phyloP scores from a whole-genome alignment of 2,888 invertebrate species.

The Andrena minutula region DNA sequence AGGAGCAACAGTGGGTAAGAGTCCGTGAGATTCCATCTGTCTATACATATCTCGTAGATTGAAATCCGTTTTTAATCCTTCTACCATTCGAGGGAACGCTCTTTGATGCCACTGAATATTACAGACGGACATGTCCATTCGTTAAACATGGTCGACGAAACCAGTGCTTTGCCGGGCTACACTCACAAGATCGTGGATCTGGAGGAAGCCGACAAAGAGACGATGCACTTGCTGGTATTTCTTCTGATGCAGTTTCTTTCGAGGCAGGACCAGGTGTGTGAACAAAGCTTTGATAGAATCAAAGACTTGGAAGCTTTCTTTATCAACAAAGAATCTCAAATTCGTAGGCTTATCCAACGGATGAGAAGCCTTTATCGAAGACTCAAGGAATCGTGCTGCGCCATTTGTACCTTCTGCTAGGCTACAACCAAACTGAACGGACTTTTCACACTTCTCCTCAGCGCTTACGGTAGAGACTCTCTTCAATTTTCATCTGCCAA shows the following conservation, averaged over 20 bases:
- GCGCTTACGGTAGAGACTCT: conserved; percentile 89
- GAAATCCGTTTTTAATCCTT: background rate
- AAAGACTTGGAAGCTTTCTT: background rate
- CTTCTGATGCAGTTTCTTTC: conserved; percentile 99
- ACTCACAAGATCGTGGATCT: conserved; percentile 96
- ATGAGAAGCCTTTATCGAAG: conserved; percentile 92
- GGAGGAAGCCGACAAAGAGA: conserved; percentile 98
- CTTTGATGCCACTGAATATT: conserved; percentile 69
- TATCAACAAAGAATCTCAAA: background rate
- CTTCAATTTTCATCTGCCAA: background rate
- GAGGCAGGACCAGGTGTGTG: conserved; percentile 88
- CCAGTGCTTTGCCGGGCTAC: conserved; percentile 90
- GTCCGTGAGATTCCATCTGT: background rate
- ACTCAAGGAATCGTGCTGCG: conserved; percentile 95
- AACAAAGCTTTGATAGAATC: background rate
- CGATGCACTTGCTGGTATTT: conserved; percentile 96
- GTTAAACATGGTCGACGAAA: conserved; percentile 90
- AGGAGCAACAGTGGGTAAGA: conserved; percentile 25
- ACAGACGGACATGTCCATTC: conserved; percentile 94
- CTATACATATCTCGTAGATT: conserved; percentile 25
- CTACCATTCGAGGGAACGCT: background rate
- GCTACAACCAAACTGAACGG: conserved; percentile 96
- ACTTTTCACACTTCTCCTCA: conserved; percentile 96
- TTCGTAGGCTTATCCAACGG: conserved; percentile 91
- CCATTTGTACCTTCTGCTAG: conserved; percentile 96